These are phyloP conservation scores for Hydraecia micacea DNA, from an alignment of 2,888 invertebrate species.

Conservation along the genomic window DNA sequence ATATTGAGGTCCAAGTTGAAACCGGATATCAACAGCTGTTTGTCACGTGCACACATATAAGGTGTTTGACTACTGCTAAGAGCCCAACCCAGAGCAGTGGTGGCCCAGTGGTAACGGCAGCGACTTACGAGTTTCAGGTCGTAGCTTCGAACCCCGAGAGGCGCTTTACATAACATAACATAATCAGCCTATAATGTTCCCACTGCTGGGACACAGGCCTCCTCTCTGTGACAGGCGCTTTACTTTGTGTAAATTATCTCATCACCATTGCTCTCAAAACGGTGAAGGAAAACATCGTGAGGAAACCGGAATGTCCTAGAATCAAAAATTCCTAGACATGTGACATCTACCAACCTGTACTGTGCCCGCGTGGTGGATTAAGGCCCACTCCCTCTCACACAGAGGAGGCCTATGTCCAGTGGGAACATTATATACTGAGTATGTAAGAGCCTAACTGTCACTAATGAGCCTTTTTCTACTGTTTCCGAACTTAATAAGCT, in stretches of 20 bases:
- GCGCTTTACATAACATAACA: no score
- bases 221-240: no score
- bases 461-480: no score
- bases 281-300: background rate
- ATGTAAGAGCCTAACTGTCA: background rate
- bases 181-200: no score
- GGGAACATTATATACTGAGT: no score
- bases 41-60: background rate
- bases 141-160: no score
- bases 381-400: background rate
- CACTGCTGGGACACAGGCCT: no score
- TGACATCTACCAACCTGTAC: background rate
- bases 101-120: no score
- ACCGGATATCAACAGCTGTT: background rate
- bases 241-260: background rate
- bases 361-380: background rate
- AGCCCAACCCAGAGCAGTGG: background rate
- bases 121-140: no score
- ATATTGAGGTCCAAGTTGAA: background rate
- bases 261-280: background rate
- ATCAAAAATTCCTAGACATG: background rate
- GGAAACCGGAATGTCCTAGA: no score
- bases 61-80: background rate
- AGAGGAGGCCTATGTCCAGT: no score
- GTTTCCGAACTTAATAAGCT: no score